Conservation (phyloP, 64 coral and sea anemone genomes). For the Stylophora pistillata region DNA sequence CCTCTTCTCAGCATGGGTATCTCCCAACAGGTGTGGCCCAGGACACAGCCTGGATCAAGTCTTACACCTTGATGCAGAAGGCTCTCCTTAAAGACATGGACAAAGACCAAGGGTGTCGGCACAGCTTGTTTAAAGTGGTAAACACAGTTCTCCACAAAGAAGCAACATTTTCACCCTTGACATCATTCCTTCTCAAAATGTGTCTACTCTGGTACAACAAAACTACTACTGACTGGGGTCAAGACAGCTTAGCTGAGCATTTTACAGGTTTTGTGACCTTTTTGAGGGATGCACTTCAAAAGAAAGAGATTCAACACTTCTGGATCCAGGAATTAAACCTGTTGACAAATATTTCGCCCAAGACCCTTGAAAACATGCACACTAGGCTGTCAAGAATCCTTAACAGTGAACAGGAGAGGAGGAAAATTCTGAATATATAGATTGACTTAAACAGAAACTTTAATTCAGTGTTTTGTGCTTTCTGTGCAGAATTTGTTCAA, state of each 20-base stretch:
- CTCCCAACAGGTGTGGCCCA: not conserved
- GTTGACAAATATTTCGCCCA: not conserved
- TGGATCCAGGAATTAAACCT: conserved; percentile 59
- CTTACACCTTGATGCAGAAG: conserved; percentile 33
- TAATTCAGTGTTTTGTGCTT: too few relatives aligned
- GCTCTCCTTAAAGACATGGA: conserved; percentile 39
- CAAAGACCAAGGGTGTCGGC: conserved; percentile 35
- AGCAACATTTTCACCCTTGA: conserved; percentile 50
- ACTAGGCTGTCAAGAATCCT: conserved; percentile 44
- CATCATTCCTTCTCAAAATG: conserved; percentile 39
- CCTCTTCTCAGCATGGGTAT: not conserved
- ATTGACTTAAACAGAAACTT: not conserved
- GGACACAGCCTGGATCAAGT: conserved; percentile 35
- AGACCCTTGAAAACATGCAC: conserved; percentile 49
- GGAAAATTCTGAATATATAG: conserved; percentile 1
- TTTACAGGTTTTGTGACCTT: conserved; percentile 38
- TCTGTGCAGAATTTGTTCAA: too few relatives aligned
- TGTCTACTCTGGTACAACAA: conserved; percentile 31
- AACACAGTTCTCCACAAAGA: conserved; percentile 47
- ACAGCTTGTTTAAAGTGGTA: conserved; percentile 45
- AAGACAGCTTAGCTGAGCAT: conserved; percentile 33
- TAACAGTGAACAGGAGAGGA: conserved; percentile 43
- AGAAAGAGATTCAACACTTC: conserved; percentile 25
- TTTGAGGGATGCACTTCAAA: conserved; percentile 17
- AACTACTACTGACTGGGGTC: not conserved